Percentiles rank a stretch among this genome's conserved stretches.
These are phyloP conservation scores for Seira ritae DNA, from an alignment of 2,888 invertebrate genomes.

Conservation along the genomic window DNA sequence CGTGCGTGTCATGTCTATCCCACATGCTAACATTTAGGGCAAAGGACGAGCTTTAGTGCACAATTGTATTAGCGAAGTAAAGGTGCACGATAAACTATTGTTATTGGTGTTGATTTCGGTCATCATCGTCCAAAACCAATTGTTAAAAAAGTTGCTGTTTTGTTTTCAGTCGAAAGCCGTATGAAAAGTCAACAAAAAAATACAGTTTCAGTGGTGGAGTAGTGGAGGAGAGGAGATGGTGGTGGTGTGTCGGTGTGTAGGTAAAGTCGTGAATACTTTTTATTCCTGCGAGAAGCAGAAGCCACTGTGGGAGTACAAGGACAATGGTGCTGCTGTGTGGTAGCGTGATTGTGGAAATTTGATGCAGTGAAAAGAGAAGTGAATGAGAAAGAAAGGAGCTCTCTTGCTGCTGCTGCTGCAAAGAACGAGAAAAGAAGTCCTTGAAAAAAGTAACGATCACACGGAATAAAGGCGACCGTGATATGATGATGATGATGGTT, in stretches of 20 bases:
- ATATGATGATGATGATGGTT: constrained; percentile 49
- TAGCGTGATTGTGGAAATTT: constrained; percentile 65
- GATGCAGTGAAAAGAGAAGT: constrained; percentile 53
- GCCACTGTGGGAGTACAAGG: constrained; percentile 54
- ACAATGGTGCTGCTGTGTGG: constrained; percentile 46
- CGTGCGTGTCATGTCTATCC: constrained; percentile 16
- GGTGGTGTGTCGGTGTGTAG: not conserved
- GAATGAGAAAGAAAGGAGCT: not conserved
- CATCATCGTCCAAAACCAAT: constrained; percentile 3
- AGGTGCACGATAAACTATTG: constrained; percentile 13
- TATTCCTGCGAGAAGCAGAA: constrained; percentile 29
- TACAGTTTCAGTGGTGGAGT: too few species aligned
- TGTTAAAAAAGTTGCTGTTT: constrained; percentile 8
- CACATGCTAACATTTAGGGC: not conserved
- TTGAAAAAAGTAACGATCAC: constrained; percentile 62
- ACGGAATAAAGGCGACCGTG: constrained; percentile 38
- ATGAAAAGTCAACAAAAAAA: not conserved
- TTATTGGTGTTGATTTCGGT: constrained; percentile 10
- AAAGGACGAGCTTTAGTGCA: not conserved
- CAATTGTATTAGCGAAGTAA: not conserved
- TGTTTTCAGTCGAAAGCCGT: not conserved
- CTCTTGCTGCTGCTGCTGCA: not conserved
- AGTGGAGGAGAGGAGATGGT: too few species aligned
- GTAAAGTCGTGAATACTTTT: not conserved
- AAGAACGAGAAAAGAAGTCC: constrained; percentile 44